Base-by-base conservation (phyloP, 2,113 vertebrate genomes). In the Notechis scutatus region DNA sequence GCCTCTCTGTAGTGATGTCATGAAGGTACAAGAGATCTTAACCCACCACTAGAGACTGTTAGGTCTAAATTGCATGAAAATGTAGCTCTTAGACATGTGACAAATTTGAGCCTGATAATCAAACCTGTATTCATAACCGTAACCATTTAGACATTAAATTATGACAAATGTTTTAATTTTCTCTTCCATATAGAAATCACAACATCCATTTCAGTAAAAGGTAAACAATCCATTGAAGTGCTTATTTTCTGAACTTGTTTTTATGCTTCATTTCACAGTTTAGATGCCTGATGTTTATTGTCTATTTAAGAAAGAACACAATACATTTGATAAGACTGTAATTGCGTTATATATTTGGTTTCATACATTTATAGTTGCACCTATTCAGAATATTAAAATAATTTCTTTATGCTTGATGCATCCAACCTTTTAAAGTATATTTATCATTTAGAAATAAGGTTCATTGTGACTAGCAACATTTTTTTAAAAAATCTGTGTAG, bases 361-460 rank as follows among this genome's bases (percentile, higher is more conserved):
- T 96, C 88, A 93, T 95, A 95, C 14, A 6, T 52, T 92, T 97
- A 59, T 96, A 92, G 81, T 92, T 96, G 93, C 96, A 57, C 93
- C 93, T 93, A 97, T 96, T 95, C 96, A 90, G 86, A 11, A 95
- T 59, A 96, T 91, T 95, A 95, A 97, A 95, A 95, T 94, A 95
- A 97, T 97, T 96, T 96, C 54, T 96, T 96, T 96, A 92, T 96
- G 92, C 96, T 96, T 95, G 89, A 54, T 97, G 95, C 94, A 95
- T 94, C 94, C 88, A 97, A 95, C 92, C 95, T 97, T 97, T 97
- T 96, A 95, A 97, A 96, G 91, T 92, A 81, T 87, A 86, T 93
- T 29, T 45, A 93, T 92, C 59, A 93, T 64, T 59, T 20, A 95
- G 90, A 95, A 91, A 92, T 2, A 94, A 87, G 59, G 92, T 95